Evolutionary conservation across 1,140 invertebrate genomes (phyloP).

Genomic region (Trinorchestia longiramus): DNA sequence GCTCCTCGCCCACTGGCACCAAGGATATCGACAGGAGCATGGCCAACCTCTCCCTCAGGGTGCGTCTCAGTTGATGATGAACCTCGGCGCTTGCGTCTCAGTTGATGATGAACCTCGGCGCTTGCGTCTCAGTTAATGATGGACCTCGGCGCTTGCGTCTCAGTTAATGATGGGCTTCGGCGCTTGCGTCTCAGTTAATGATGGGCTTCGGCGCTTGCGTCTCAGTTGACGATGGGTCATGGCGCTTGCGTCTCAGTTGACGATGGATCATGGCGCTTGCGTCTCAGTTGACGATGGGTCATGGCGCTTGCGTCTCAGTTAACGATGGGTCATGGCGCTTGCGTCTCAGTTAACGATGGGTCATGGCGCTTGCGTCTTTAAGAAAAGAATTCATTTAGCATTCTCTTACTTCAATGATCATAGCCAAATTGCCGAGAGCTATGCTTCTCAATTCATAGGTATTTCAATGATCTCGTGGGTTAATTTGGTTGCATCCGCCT

Average conservation of each 20-base stretch:
- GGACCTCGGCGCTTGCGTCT: no score
- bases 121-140: no score
- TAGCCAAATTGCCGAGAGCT: neutral
- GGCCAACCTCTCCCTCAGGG: constrained; percentile 67
- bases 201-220: no score
- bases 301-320: neutral
- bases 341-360: constrained; percentile 18
- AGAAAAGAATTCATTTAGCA: no score
- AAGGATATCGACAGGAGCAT: constrained; percentile 78
- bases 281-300: neutral
- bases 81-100: neutral
- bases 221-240: neutral
- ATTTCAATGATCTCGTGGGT: neutral
- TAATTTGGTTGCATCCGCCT: no score
- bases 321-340: no score
- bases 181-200: neutral
- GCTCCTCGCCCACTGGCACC: constrained; percentile 88
- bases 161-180: no score
- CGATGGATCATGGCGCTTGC: no score
- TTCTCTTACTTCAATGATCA: no score
- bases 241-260: neutral
- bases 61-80: constrained; percentile 50
- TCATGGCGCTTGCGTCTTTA: neutral
- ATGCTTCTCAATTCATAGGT: neutral
- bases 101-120: no score